Evolutionary conservation across 2,888 invertebrate species (phyloP), one percentile per base, ranked within the genome.

Genomic region (Thera britannica): DNA sequence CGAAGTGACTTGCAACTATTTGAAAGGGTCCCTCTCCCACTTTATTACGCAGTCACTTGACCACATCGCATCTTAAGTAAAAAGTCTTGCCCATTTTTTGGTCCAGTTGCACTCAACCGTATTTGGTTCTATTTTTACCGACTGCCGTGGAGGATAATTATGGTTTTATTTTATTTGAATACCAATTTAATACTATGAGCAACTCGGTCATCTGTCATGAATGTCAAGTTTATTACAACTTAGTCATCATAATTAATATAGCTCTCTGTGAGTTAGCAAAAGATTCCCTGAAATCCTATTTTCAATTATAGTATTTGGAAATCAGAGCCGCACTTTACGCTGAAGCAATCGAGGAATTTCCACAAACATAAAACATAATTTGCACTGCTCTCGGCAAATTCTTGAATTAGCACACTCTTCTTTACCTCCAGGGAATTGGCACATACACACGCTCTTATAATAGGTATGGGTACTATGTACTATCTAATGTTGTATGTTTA

Each of bases 351-450:
- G 41, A 41, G 7, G 5, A 41, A 7, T 46, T 46, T 46, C 44
- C 44, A 46, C 44, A 46, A 46, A 46, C 9, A 46, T 46, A 23
- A 23, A 23, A 23, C 44, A 7, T 46, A 44, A 46, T 9, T 9
- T 46, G 44, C 41, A 9, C 9, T 9, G 44, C 1, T 5, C 12
- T 41, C 34, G 38, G 23, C 49, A 38, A 6, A 36, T 62, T 48
- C 56, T 49, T 44, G 57, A 46, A 51, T 56, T 60, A 54, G 35
- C 61, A 41, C 51, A 62, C 54, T 52, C 44, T 46, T 51, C 58
- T 44, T 62, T 62, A 62, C 69, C 65, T 69, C 58, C 51, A 51
- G 41, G 59, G 59, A 62, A 66, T 69, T 66, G 66, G 60, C 69
- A 66, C 65, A 63, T 51, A 56, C 54, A 55, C 65, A 61, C 57